Base-by-base conservation (phyloP, 2,797 vertebrate species). In the Pterois miles region DNA sequence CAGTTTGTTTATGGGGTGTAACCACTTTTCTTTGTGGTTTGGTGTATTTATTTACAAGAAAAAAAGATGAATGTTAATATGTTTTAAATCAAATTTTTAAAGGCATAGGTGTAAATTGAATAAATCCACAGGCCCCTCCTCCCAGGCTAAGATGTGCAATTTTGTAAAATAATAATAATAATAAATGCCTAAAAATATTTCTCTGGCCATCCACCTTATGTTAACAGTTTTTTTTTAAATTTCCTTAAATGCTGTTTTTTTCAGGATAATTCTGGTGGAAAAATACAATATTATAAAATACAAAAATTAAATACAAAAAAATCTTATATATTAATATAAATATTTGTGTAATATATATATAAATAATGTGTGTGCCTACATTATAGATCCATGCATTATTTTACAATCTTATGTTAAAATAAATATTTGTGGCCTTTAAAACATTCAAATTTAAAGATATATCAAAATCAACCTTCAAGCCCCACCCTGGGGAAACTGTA, bases 391-490 rank as follows among this genome's bases (percentile, higher is more conserved):
- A n/a, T n/a, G n/a, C n/a, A n/a, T n/a, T n/a, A n/a, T n/a, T n/a
- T n/a, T n/a, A n/a, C n/a, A n/a, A n/a, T n/a, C n/a, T n/a, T n/a
- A 40, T 40, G 38, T 40, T 40, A 40, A 40, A 40, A 40, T 40
- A 0, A 40, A 14, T 40, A 14, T 40, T 14, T 14, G 1, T 6
- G 13, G 13, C 0, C 27, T 57, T 18, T 18, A 58, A 58, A 33
- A 33, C 56, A 59, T 34, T 22, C 20, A 59, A 13, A 13, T 59
- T 34, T 34, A 12, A 20, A 38, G 8, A 50, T 33, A 65, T 40
- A 40, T 40, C 0, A 40, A 0, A 40, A 40, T 40, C 0, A 40
- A 13, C 0, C 38, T 43, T 50, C 3, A 65, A 48, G 29, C 20
- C 14, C 31, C 5, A 25, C 31, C 33, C 27, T 20, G 11, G 43